These are phyloP conservation scores for Siniperca scherzeri DNA, from an alignment of 2,797 vertebrate genomes.

Conservation along the genomic window DNA sequence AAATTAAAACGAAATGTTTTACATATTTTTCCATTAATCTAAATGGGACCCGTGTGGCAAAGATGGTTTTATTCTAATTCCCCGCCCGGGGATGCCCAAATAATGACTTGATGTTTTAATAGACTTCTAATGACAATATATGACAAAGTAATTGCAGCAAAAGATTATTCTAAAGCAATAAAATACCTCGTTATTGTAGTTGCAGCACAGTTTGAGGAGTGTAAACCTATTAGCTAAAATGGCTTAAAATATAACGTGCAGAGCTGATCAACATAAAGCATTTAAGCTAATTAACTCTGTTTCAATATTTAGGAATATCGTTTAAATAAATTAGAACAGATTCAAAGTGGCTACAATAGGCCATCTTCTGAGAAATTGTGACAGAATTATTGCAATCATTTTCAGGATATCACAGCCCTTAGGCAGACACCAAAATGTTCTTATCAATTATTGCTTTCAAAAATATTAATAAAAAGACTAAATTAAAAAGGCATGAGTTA, in stretches of 20 bases:
- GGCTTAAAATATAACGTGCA: slow-evolving; percentile 52
- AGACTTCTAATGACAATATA: slow-evolving; percentile 90
- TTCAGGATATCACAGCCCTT: slow-evolving; percentile 30
- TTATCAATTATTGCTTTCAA: slow-evolving; percentile 21
- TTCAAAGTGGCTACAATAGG: slow-evolving; percentile 20
- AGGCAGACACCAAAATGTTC: slow-evolving; percentile 36
- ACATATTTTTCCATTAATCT: slow-evolving; percentile 98
- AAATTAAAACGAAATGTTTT: slow-evolving; percentile 91
- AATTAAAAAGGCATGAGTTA: not conserved
- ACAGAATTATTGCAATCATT: slow-evolving; percentile 15
- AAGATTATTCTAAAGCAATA: slow-evolving; percentile 84
- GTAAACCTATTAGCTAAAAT: slow-evolving; percentile 71
- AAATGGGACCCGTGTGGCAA: slow-evolving; percentile 91
- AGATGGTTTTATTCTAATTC: slow-evolving; percentile 93
- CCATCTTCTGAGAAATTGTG: slow-evolving; percentile 1
- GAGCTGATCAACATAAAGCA: slow-evolving; percentile 56
- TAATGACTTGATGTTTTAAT: slow-evolving; percentile 96
- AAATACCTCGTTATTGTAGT: slow-evolving; percentile 82
- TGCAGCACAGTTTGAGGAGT: slow-evolving; percentile 73
- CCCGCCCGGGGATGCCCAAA: slow-evolving; percentile 86
- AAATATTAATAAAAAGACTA: not conserved
- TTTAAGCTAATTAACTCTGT: slow-evolving; percentile 65
- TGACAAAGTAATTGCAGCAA: slow-evolving; percentile 89
- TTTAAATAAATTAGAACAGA: slow-evolving; percentile 40
- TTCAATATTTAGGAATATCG: slow-evolving; percentile 52